These are phyloP conservation scores for Colistium nudipinnis DNA, from an alignment of 2,113 vertebrate species.

Conservation along the genomic window DNA sequence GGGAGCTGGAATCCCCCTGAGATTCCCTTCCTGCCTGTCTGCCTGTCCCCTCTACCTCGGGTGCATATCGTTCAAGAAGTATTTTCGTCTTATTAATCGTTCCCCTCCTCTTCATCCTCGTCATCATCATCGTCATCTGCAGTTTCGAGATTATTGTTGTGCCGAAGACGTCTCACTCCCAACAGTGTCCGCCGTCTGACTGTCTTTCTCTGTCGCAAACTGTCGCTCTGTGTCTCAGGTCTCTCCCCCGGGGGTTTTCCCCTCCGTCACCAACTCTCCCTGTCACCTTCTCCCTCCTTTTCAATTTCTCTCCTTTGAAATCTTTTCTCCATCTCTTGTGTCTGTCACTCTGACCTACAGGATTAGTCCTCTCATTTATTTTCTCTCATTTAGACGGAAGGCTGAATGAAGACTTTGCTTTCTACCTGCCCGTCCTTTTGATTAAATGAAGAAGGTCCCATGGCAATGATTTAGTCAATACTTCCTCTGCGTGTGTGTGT, in stretches of 20 bases:
- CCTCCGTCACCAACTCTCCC: slow-evolving; percentile 36
- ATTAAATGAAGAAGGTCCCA: background rate
- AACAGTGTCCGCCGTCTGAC: slow-evolving; percentile 13
- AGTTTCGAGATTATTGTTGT: slow-evolving; percentile 12
- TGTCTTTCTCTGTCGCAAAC: slow-evolving; percentile 39
- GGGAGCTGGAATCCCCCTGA: slow-evolving; percentile 60
- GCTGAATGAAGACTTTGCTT: slow-evolving; percentile 25
- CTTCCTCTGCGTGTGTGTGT: slow-evolving; percentile 36
- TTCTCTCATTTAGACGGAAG: slow-evolving; percentile 29
- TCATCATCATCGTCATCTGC: slow-evolving; percentile 6
- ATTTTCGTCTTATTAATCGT: slow-evolving; percentile 49
- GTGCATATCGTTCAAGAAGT: slow-evolving; percentile 23
- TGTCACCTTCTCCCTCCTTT: slow-evolving; percentile 39
- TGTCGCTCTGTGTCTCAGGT: slow-evolving; percentile 36
- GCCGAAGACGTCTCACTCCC: slow-evolving; percentile 12
- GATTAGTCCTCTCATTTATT: slow-evolving; percentile 32
- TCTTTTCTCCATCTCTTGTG: slow-evolving; percentile 5
- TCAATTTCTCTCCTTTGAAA: slow-evolving; percentile 40
- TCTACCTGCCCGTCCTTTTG: slow-evolving; percentile 7
- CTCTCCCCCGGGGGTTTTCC: slow-evolving; percentile 42
- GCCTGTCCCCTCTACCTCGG: slow-evolving; percentile 39
- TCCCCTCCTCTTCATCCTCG: slow-evolving; percentile 20
- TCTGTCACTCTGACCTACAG: slow-evolving; percentile 30
- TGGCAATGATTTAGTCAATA: slow-evolving; percentile 28
- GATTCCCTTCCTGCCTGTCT: slow-evolving; percentile 33